phyloP scores from a whole-genome alignment of 2,113 vertebrate species.

The Solenodon paradoxus region DNA sequence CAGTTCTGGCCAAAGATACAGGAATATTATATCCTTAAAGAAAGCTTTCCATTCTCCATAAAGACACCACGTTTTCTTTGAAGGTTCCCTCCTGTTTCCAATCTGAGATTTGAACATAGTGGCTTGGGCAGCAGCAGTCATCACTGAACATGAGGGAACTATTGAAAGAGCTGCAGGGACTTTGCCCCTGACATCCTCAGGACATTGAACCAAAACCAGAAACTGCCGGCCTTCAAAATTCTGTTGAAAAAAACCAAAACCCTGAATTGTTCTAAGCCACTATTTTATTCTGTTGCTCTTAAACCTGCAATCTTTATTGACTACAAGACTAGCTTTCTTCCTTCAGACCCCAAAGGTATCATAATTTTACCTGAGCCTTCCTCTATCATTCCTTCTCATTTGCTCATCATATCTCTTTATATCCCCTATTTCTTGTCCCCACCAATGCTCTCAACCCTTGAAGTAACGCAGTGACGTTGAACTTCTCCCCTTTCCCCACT shows the following conservation, averaged over 20 bases:
- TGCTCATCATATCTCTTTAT: neutral
- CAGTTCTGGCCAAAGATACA: neutral
- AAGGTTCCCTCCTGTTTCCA: neutral
- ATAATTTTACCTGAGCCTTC: neutral
- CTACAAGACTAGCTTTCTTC: neutral
- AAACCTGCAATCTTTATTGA: neutral
- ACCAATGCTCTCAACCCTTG: neutral
- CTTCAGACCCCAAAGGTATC: neutral
- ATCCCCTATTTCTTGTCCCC: neutral
- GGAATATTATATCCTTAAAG: neutral
- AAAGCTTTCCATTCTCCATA: neutral
- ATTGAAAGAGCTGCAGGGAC: neutral
- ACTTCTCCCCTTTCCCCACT: neutral
- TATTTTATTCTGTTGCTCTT: neutral
- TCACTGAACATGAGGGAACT: neutral
- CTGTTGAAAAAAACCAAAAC: neutral
- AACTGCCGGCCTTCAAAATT: neutral
- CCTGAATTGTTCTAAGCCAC: neutral
- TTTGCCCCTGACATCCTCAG: neutral
- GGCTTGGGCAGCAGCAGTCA: neutral
- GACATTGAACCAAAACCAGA: neutral
- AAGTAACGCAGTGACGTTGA: neutral
- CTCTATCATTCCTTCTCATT: neutral
- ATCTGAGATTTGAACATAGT: neutral
- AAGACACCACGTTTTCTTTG: neutral